Base-by-base conservation (phyloP, 2,888 invertebrate genomes). In the Adelognathus sp. region DNA sequence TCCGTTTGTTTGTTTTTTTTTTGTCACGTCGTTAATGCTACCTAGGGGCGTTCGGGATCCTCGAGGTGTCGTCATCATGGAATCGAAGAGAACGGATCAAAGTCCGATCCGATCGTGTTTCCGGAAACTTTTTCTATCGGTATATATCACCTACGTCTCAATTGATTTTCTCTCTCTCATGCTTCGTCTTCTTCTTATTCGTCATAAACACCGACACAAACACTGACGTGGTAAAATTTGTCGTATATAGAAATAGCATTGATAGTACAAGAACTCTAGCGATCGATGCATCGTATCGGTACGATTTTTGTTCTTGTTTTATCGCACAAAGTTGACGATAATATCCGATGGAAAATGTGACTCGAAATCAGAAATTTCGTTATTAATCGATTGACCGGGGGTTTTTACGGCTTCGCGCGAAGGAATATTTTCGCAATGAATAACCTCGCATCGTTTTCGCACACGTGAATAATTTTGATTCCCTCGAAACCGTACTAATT, bases 31-130 rank as follows among this genome's bases (percentile, higher is more conserved):
- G 18, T 36, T 60, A 60, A 71, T 36, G 36, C 27, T 33, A 36
- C 29, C 41, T 31, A 58, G 5, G 58, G 60, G 56, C 46, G 66
- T 56, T 44, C 50, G 64, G 71, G 64, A 27, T 75, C 63, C 54
- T 63, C 67, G 76, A 76, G 79, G 75, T 63, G 72, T 76, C 79
- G 72, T 79, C 63, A 72, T 79, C 56, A 67, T 41, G 54, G 29
- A 71, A 75, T 75, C 39, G 41, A 61, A 69, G 61, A 39, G 54
- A 60, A 66, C 39, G 66, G 67, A 73, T 69, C 50, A 21, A 18
- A 36, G 33, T 54, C 44, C 39, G 70, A 63, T 58, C 58, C 44
- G 14, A 61, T 36, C 36, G 41, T 60, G 29, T 27, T 70, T 64
- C 29, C 46, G 18, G 60, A 72, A 77, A 73, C 33, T 33, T n/a